These are phyloP conservation scores for Ecdyonurus torrentis DNA, from an alignment of 2,888 invertebrate genomes.

Conservation along the genomic window DNA sequence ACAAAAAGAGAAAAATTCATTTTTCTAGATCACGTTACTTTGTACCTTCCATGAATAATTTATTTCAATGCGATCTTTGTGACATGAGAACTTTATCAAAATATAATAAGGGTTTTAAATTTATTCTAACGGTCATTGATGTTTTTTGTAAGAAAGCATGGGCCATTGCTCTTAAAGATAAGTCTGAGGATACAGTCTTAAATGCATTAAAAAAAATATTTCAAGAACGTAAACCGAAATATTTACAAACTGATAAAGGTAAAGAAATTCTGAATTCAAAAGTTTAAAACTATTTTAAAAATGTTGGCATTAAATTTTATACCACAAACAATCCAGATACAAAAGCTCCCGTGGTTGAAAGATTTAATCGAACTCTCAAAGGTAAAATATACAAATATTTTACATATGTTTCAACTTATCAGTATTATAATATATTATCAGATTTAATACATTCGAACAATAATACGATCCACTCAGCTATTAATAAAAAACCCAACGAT, in stretches of 20 bases:
- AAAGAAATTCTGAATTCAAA: constrained; percentile 1
- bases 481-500: no score
- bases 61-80: neutral
- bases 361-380: no score
- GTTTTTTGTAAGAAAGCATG: neutral
- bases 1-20: neutral
- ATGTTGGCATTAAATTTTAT: neutral
- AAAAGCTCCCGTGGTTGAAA: no score
- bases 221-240: neutral
- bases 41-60: no score
- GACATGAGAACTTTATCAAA: neutral
- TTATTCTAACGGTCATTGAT: neutral
- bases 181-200: neutral
- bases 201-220: neutral
- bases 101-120: neutral
- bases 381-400: neutral
- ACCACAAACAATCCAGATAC: constrained; percentile 12
- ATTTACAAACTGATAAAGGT: neutral
- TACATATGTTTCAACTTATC: neutral
- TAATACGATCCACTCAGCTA: no score
- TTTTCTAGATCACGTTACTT: no score
- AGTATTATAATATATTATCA: neutral
- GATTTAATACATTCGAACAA: neutral
- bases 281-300: neutral
- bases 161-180: neutral